Conservation (phyloP, 2,888 invertebrate species). For the Apotomis betuletana region DNA sequence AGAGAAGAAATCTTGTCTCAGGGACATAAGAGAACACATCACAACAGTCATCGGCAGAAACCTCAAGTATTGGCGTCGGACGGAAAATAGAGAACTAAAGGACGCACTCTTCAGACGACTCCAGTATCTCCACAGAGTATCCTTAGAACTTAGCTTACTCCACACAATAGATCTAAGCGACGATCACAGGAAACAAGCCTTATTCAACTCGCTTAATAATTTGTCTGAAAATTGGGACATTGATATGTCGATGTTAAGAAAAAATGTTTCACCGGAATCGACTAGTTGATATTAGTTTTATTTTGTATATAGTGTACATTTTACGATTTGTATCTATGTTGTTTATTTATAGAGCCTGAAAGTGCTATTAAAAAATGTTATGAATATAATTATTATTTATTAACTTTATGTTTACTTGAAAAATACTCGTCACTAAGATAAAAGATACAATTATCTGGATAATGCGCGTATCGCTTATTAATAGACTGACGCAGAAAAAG, state of each 20-base stretch:
- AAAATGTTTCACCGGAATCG: slow-evolving; percentile 50
- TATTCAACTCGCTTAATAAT: slow-evolving; percentile 60
- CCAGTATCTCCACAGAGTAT: slow-evolving; percentile 69
- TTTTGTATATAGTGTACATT: slow-evolving; percentile 79
- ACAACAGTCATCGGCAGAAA: slow-evolving; percentile 77
- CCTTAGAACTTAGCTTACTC: slow-evolving; percentile 68
- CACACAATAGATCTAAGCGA: slow-evolving; percentile 65
- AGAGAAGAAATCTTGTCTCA: slow-evolving; percentile 76
- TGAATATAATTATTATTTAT: slow-evolving; percentile 1
- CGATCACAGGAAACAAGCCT: slow-evolving; percentile 55
- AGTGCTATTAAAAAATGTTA: slow-evolving; percentile 64
- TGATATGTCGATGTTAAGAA: slow-evolving; percentile 62
- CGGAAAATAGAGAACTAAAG: slow-evolving; percentile 59
- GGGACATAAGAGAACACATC: slow-evolving; percentile 78
- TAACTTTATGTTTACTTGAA: not conserved
- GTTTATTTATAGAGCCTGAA: slow-evolving; percentile 70
- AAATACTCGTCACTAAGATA: not conserved
- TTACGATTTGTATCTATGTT: slow-evolving; percentile 64
- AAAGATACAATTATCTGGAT: too few relatives aligned
- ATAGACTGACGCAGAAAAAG: too few relatives aligned
- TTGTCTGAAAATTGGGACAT: slow-evolving; percentile 70
- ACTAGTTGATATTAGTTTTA: slow-evolving; percentile 56
- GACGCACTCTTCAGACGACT: slow-evolving; percentile 69
- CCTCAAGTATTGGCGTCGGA: slow-evolving; percentile 80
- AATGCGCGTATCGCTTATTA: too few relatives aligned